Percentiles rank a stretch among this genome's conserved stretches.
Evolutionary conservation across 2,888 invertebrate species (phyloP).

Genomic region (Ophion ventricosus): DNA sequence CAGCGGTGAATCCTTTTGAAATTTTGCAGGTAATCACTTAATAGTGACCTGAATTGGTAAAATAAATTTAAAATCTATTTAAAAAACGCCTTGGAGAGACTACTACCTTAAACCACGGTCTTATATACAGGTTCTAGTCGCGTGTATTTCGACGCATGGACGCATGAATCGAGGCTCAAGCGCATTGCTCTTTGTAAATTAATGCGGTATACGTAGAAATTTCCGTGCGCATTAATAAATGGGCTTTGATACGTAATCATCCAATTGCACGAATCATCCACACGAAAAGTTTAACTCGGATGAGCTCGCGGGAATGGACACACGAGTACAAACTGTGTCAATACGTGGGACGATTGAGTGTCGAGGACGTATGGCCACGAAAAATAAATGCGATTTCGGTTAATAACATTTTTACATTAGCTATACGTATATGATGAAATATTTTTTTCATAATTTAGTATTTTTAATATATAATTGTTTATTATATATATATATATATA

Average conservation of each 20-base stretch:
- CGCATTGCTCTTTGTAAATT: conserved; percentile 11
- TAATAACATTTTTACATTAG: no score
- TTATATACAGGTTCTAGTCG: neutral
- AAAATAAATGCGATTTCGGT: neutral
- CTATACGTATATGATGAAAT: no score
- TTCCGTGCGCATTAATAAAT: conserved; percentile 34
- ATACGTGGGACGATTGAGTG: conserved; percentile 57
- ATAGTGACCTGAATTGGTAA: no score
- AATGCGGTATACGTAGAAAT: conserved; percentile 9
- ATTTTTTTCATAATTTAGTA: neutral
- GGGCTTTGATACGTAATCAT: conserved; percentile 61
- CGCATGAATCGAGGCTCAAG: neutral
- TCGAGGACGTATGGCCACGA: conserved; percentile 21
- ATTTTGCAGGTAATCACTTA: no score
- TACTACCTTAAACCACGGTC: no score
- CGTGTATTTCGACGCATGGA: neutral
- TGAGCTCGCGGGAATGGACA: conserved; percentile 15
- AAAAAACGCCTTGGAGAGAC: no score
- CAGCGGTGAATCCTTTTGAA: no score
- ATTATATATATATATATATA: no score
- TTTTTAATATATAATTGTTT: neutral
- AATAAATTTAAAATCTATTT: no score
- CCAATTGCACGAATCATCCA: conserved; percentile 63
- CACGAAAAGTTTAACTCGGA: conserved; percentile 56
- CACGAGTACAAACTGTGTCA: conserved; percentile 51